phyloP scores from a whole-genome alignment of 1,140 invertebrate species.

The Parasteatoda tepidariorum region DNA sequence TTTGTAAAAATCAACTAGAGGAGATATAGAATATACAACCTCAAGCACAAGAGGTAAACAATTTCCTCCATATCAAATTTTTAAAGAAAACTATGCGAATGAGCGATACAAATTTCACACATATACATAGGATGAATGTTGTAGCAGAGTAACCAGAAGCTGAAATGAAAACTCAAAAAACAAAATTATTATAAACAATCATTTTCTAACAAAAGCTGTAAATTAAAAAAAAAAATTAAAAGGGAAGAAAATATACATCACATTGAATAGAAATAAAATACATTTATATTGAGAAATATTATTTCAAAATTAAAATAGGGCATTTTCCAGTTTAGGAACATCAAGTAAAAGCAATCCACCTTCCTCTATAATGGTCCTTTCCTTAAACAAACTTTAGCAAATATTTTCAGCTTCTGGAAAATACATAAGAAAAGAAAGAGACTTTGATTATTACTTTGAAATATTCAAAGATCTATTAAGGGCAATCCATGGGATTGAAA shows the following conservation, averaged over 20 bases:
- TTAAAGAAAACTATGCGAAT: too few relatives aligned
- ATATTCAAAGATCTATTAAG: too few relatives aligned
- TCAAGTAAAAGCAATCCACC: slow-evolving; percentile 52
- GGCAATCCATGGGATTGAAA: too few relatives aligned
- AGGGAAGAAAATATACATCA: not conserved
- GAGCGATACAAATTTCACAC: too few relatives aligned
- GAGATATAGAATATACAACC: too few relatives aligned
- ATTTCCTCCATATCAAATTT: too few relatives aligned
- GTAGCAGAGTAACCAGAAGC: too few relatives aligned
- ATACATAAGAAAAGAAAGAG: slow-evolving; percentile 57
- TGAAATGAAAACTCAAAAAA: too few relatives aligned
- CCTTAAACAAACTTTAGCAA: slow-evolving; percentile 55
- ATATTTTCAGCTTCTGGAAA: slow-evolving; percentile 61
- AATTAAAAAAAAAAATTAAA: not conserved
- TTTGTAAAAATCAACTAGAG: too few relatives aligned
- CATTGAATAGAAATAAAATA: not conserved
- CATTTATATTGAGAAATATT: slow-evolving; percentile 5
- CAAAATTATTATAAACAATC: not conserved
- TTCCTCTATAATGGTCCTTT: slow-evolving; percentile 49
- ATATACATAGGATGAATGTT: too few relatives aligned
- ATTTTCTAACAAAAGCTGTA: not conserved
- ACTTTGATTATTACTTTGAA: slow-evolving; percentile 56
- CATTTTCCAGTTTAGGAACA: slow-evolving; percentile 40
- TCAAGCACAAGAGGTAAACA: too few relatives aligned
- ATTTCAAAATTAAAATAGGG: slow-evolving; percentile 20